These are phyloP conservation scores for Lycocerus yunnanus DNA, from an alignment of 2,888 invertebrate genomes.

Conservation along the genomic window DNA sequence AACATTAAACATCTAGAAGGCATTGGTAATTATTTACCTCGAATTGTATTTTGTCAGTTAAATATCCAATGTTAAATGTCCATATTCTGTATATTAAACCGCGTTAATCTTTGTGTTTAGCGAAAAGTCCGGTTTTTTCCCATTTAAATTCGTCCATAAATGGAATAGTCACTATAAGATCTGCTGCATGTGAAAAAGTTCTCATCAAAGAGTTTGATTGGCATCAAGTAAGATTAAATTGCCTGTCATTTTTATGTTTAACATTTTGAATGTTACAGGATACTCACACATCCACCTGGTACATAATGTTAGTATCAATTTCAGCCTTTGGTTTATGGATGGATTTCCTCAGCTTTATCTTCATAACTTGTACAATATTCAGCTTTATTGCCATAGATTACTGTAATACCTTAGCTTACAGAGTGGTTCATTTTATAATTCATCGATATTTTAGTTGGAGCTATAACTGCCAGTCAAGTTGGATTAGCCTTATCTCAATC, in stretches of 20 bases:
- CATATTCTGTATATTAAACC: too few species aligned
- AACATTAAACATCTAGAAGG: constrained; percentile 69
- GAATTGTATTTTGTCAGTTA: too few species aligned
- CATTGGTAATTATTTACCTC: constrained; percentile 50
- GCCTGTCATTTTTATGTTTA: not conserved
- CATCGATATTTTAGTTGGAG: constrained; percentile 22
- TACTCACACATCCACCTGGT: constrained; percentile 69
- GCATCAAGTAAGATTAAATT: constrained; percentile 57
- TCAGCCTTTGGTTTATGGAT: constrained; percentile 69
- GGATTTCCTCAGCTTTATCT: constrained; percentile 64
- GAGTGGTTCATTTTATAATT: not conserved
- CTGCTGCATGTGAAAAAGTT: constrained; percentile 70
- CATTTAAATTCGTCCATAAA: constrained; percentile 81
- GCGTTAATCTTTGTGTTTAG: constrained; percentile 58
- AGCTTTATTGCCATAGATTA: constrained; percentile 62
- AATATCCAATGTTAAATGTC: too few species aligned
- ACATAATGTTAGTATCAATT: constrained; percentile 63
- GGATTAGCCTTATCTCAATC: constrained; percentile 73
- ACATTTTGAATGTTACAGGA: constrained; percentile 46
- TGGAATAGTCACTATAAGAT: constrained; percentile 84
- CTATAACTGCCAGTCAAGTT: constrained; percentile 62
- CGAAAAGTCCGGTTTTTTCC: constrained; percentile 86
- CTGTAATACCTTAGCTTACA: constrained; percentile 50
- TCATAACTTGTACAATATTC: constrained; percentile 64
- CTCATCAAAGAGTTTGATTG: constrained; percentile 72